Evolutionary conservation across 2,797 vertebrate genomes (phyloP).

Genomic region (Crocodylus rhombifer): DNA sequence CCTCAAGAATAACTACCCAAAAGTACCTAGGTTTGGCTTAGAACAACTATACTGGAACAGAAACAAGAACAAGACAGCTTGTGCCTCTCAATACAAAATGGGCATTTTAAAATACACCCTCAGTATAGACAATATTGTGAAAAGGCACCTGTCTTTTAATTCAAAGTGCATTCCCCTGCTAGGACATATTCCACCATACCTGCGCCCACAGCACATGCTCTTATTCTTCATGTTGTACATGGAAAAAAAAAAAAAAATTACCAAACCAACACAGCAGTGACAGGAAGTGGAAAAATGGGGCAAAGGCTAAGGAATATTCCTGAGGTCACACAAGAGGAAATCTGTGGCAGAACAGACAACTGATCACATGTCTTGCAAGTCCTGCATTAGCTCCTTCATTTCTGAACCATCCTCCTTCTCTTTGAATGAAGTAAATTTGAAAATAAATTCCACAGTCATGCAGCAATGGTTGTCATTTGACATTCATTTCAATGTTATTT

Average conservation of each 20-base stretch:
- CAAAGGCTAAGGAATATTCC: neutral
- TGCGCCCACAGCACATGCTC: neutral
- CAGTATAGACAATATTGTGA: too few relatives aligned
- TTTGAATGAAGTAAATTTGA: too few relatives aligned
- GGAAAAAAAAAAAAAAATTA: neutral
- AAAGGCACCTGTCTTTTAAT: too few relatives aligned
- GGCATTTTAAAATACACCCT: too few relatives aligned
- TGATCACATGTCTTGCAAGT: fast-evolving
- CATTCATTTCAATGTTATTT: too few relatives aligned
- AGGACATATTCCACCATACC: neutral
- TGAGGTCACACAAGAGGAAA: neutral
- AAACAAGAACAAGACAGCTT: too few relatives aligned
- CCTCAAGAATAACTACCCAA: neutral
- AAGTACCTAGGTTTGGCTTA: too few relatives aligned
- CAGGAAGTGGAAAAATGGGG: neutral
- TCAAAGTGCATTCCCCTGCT: too few relatives aligned
- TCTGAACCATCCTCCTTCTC: neutral
- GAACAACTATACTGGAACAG: too few relatives aligned
- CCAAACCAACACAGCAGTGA: neutral
- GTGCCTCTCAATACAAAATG: too few relatives aligned
- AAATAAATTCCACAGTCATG: neutral
- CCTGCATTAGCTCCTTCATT: fast-evolving
- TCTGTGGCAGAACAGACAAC: neutral
- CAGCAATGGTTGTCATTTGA: too few relatives aligned
- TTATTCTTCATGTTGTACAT: neutral